Conservation (phyloP, 2,888 invertebrate genomes). For the Scotopteryx bipunctaria region DNA sequence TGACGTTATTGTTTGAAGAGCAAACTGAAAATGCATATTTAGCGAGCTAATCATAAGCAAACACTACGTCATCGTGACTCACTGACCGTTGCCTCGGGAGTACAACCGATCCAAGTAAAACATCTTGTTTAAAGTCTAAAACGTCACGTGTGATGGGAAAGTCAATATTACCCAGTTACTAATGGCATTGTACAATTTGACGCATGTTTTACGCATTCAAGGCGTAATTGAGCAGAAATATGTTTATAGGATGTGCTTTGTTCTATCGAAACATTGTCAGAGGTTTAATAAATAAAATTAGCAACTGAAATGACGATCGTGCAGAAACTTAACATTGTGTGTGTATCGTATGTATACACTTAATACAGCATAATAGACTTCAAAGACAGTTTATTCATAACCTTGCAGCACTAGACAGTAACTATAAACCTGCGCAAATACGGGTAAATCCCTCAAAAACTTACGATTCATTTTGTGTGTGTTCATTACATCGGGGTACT, state of each 20-base stretch:
- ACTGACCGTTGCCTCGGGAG: not conserved
- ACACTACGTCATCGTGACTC: conserved; percentile 26
- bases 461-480: no score
- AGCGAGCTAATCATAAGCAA: conserved; percentile 23
- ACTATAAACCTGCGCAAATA: no score
- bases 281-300: no score
- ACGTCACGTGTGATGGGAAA: not conserved
- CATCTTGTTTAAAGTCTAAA: not conserved
- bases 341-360: no score
- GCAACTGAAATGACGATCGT: not conserved
- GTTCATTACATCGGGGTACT: no score
- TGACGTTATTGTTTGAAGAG: conserved; percentile 24
- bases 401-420: no score
- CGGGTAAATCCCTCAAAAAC: no score
- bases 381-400: no score
- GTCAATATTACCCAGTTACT: not conserved
- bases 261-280: not conserved
- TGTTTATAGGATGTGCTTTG: not conserved
- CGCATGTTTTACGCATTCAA: not conserved
- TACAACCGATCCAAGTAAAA: not conserved
- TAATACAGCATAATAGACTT: no score
- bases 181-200: not conserved
- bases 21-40: conserved; percentile 23
- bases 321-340: no score
- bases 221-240: not conserved